phyloP scores from a whole-genome alignment of 2,113 vertebrate genomes.

The Varanus salvator region DNA sequence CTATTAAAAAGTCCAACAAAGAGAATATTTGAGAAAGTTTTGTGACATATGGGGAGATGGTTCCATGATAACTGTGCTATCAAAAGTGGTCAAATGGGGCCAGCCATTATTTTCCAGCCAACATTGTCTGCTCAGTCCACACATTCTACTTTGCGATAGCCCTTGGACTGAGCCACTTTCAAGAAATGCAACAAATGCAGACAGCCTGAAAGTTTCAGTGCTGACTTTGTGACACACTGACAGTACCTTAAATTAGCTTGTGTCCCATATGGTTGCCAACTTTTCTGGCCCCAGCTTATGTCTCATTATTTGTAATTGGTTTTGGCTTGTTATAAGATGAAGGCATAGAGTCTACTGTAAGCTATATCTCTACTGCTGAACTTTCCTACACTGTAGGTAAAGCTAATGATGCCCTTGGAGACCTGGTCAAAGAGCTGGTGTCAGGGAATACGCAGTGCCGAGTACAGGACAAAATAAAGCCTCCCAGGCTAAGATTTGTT shows the following conservation, averaged over 20 bases:
- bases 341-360: conserved; percentile 30
- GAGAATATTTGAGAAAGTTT: neutral
- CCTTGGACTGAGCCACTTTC: neutral
- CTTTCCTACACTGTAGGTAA: conserved; percentile 45
- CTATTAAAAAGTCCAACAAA: neutral
- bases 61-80: neutral
- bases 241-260: conserved; percentile 44
- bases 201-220: neutral
- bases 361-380: conserved; percentile 25
- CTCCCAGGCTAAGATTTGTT: conserved; percentile 43
- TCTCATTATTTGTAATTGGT: conserved; percentile 45
- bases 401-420: conserved; percentile 72
- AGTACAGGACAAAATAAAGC: neutral
- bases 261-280: conserved; percentile 28
- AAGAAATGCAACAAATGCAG: neutral
- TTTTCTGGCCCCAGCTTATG: neutral
- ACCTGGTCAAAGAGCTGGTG: conserved; percentile 49
- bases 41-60: neutral
- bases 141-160: neutral
- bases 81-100: neutral
- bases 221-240: conserved; percentile 13
- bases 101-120: neutral
- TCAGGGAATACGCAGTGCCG: conserved; percentile 34
- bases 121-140: neutral
- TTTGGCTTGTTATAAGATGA: conserved; percentile 51